Evolutionary conservation across 2,797 vertebrate species (phyloP).

Genomic region (Thaleichthys pacificus): DNA sequence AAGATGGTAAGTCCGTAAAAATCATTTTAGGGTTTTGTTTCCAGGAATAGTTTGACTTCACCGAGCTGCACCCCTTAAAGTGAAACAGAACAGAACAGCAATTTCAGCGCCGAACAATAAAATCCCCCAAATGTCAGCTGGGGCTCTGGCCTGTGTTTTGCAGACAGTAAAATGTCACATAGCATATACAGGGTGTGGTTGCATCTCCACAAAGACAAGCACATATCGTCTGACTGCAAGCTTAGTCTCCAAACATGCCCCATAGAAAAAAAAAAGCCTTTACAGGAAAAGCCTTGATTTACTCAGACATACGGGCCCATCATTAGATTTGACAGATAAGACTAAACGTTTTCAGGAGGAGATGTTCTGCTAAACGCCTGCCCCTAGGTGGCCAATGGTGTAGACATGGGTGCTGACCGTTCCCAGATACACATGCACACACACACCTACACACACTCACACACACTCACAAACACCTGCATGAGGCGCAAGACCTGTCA

Average conservation of each 20-base stretch:
- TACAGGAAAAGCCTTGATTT: constrained; percentile 61
- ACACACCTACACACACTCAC: too few relatives aligned
- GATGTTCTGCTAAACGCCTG: constrained; percentile 46
- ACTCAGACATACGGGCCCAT: constrained; percentile 57
- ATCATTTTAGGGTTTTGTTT: constrained; percentile 22
- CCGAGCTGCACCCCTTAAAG: constrained; percentile 22
- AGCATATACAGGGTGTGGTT: constrained; percentile 43
- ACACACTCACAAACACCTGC: constrained; percentile 40
- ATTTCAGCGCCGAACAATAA: constrained; percentile 37
- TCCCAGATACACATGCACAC: not conserved
- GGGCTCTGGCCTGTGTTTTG: constrained; percentile 51
- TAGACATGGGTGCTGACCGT: constrained; percentile 42
- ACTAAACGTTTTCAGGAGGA: constrained; percentile 63
- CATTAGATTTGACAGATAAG: constrained; percentile 64
- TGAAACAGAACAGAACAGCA: constrained; percentile 42
- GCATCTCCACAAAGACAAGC: constrained; percentile 40
- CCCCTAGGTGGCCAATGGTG: constrained; percentile 35
- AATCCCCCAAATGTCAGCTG: constrained; percentile 43
- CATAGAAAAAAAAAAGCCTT: constrained; percentile 51
- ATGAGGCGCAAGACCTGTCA: constrained; percentile 15
- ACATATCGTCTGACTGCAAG: constrained; percentile 56
- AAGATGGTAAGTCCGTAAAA: constrained; percentile 4
- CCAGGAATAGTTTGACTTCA: constrained; percentile 28
- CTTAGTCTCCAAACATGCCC: constrained; percentile 44
- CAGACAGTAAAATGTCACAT: constrained; percentile 50